Evolutionary conservation across 2,113 vertebrate species (phyloP).

Genomic region (Chelonoidis abingdonii): DNA sequence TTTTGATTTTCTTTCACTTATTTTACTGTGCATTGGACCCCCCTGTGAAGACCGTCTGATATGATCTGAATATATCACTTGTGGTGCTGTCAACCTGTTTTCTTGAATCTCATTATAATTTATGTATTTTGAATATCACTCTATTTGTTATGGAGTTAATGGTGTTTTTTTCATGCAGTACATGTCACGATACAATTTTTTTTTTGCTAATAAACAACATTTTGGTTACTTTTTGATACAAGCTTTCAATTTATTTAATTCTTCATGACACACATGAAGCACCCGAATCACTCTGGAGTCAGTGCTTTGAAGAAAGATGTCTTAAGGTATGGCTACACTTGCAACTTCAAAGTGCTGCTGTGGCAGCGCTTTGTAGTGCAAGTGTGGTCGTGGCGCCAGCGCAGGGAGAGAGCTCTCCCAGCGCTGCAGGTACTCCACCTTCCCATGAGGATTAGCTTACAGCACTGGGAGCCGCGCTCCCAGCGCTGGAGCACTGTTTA

Average conservation of each 20-base stretch:
- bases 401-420: too few relatives aligned
- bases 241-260: constrained; percentile 16
- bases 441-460: too few relatives aligned
- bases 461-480: too few relatives aligned
- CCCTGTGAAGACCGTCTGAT: background rate
- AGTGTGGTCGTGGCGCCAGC: too few relatives aligned
- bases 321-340: background rate
- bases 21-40: background rate
- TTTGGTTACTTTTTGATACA: constrained; percentile 47
- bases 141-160: constrained; percentile 64
- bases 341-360: too few relatives aligned
- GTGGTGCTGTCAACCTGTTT: constrained; percentile 86
- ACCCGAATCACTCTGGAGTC: background rate
- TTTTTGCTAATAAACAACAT: constrained; percentile 83
- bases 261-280: background rate
- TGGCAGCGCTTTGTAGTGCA: too few relatives aligned
- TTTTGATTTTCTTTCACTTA: background rate
- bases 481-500: too few relatives aligned
- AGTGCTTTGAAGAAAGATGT: background rate
- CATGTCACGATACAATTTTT: constrained; percentile 62
- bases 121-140: constrained; percentile 72
- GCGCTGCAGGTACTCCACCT: too few relatives aligned
- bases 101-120: constrained; percentile 67
- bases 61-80: constrained; percentile 70
- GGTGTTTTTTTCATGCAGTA: constrained; percentile 62